Evolutionary conservation across 2,797 vertebrate species (phyloP), one percentile per base, ranked within the genome.

Genomic region (Hippopotamyrus pictus): DNA sequence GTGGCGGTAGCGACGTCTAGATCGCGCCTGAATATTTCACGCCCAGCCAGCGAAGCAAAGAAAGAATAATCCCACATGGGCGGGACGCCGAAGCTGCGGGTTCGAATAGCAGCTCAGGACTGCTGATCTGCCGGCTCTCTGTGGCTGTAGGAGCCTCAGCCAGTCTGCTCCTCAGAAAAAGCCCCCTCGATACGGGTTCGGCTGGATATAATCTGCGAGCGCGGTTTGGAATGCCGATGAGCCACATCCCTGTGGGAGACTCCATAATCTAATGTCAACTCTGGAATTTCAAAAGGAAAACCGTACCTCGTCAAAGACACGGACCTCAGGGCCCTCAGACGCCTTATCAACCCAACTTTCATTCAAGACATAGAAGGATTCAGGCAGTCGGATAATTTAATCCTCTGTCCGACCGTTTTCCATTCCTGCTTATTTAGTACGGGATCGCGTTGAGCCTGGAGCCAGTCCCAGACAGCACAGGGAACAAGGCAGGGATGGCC

Each of bases 231-330:
- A 86, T 29, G 84, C 50, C 6, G 14, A 37, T 86, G 84, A 46
- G 54, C n/a, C 37, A 5, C 19, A 44, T 59, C 53, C 29, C 86
- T 50, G 19, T 19, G 19, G 53, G 86, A 73, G 46, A 57, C 86
- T 33, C 29, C 33, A 22, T 41, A 87, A 87, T 87, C 54, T 59
- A 62, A 41, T 62, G 53, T 87, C 86, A 86, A 57, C 50, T 51
- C 25, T 51, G 50, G 84, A 86, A 54, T 86, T 86, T 84, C 44
- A 86, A 86, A 86, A 86, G 50, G 50, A 57, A 29, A 86, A 29
- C 5, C 25, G 50, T 54, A 33, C 22, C 50, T 57, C 3, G 50
- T 33, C 6, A 12, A 51, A 86, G 50, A 53, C 50, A 54, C 2
- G 12, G 50, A 54, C 19, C 50, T 33, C 48, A 2, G 83, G 50